Base-by-base conservation (phyloP, 2,113 vertebrate species). In the Eulacestoma nigropectus region DNA sequence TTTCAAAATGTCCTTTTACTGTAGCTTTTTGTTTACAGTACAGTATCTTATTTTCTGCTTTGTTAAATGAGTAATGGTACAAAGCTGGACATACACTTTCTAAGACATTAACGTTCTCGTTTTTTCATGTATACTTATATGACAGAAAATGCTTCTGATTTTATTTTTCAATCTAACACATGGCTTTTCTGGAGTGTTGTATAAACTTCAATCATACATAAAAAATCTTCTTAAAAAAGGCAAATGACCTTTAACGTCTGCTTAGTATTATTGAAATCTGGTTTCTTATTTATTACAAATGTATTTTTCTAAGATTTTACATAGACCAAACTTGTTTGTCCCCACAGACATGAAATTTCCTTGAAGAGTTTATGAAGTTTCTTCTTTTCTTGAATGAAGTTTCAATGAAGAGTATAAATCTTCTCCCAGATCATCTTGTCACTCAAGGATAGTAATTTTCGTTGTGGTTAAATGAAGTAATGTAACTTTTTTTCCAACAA, bases 161-260 rank as follows among this genome's bases (percentile, higher is more conserved):
- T 98, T 97, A 98, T 97, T 98, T 98, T 98, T 98, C 96, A 97
- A 95, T 97, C 96, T 98, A 98, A 98, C 97, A 98, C 97, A 96
- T 59, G 98, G 97, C 96, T 98, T 98, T 98, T 97, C 95, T 84
- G 91, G 97, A 98, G 97, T 98, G 97, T 98, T 98, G 98, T 98
- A 98, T 92, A 98, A 98, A 90, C 85, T 98, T 98, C 96, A 97
- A 96, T 98, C 97, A 94, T 98, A 98, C 96, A 98, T 98, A 98
- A 98, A 97, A 92, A 93, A 95, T 96, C 97, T 98, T 97, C 97
- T 98, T 97, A 96, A 98, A 97, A 98, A 98, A 98, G 92, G 93
- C 90, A 96, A 97, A 97, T 98, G 92, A 97, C 95, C 96, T 96
- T 98, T 97, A 96, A 97, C 80, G 96, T 96, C 96, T 97, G 72